These are phyloP conservation scores for Rhynchomys soricoides DNA, from an alignment of 2,113 vertebrate species.

Conservation along the genomic window DNA sequence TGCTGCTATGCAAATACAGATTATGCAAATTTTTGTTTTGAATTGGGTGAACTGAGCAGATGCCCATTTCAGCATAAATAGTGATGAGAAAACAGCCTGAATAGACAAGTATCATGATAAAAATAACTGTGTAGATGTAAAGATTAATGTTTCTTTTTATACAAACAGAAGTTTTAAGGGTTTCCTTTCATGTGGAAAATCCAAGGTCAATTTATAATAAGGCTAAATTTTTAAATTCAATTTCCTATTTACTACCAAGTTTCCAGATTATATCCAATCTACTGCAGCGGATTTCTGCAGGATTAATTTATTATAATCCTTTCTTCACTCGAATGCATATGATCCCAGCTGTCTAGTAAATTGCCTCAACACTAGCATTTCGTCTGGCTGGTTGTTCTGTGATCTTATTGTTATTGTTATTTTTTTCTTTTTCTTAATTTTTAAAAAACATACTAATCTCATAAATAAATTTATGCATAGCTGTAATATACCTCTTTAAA, in stretches of 20 bases:
- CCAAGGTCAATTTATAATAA: constrained; percentile 66
- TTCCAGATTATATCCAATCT: constrained; percentile 48
- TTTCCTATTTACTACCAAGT: constrained; percentile 38
- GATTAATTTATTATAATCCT: constrained; percentile 73
- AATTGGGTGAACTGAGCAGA: constrained; percentile 86
- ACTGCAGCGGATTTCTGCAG: constrained; percentile 65
- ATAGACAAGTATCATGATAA: constrained; percentile 77
- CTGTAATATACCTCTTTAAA: neutral
- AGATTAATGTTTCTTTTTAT: constrained; percentile 79
- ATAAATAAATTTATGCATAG: constrained; percentile 57
- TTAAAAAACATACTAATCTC: neutral
- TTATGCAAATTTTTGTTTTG: constrained; percentile 89
- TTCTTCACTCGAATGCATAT: constrained; percentile 66
- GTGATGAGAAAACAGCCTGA: constrained; percentile 80
- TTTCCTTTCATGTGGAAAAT: constrained; percentile 52
- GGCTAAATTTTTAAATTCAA: constrained; percentile 60
- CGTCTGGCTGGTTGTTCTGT: constrained; percentile 37
- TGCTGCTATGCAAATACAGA: constrained; percentile 88
- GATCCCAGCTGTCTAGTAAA: constrained; percentile 67
- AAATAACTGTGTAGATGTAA: constrained; percentile 81
- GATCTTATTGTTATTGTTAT: neutral
- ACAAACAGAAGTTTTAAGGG: constrained; percentile 64
- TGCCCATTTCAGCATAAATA: constrained; percentile 85
- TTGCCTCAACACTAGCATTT: constrained; percentile 61
- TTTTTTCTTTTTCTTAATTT: constrained; percentile 51